A percentile compares a stretch with the other conserved stretches of the same genome.
These are phyloP conservation scores for Drosophila paulistorum DNA, from an alignment of 1,140 invertebrate genomes.

Conservation along the genomic window DNA sequence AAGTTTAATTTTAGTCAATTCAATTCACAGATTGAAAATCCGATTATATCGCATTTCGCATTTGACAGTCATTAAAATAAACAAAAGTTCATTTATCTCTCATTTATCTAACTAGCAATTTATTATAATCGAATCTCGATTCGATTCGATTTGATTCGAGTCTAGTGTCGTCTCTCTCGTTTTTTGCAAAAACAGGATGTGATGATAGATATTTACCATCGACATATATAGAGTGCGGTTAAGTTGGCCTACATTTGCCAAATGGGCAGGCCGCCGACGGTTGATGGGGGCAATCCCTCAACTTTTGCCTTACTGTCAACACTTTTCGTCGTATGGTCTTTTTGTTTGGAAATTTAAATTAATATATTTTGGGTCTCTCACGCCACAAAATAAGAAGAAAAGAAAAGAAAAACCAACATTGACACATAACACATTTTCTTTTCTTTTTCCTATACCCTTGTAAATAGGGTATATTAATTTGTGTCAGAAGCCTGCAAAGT, in stretches of 20 bases:
- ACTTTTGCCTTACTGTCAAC: conserved; percentile 29
- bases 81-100: neutral
- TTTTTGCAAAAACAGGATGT: neutral
- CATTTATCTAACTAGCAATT: neutral
- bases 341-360: conserved; percentile 49
- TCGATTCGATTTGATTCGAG: too few species aligned
- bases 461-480: too few species aligned
- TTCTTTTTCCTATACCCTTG: conserved; percentile 15
- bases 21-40: neutral
- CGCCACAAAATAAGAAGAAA: neutral
- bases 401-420: conserved; percentile 52
- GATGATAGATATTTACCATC: neutral
- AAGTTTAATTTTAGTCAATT: conserved; percentile 1
- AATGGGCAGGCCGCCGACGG: neutral
- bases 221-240: neutral
- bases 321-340: neutral
- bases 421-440: conserved; percentile 48
- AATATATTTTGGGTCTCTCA: conserved; percentile 57
- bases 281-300: neutral
- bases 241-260: neutral
- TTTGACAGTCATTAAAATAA: too few species aligned
- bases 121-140: neutral
- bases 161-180: too few species aligned
- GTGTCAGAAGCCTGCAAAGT: too few species aligned
- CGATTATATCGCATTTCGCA: neutral